Evolutionary conservation across 2,113 vertebrate species (phyloP).

Genomic region (Gallinago jamesoni): DNA sequence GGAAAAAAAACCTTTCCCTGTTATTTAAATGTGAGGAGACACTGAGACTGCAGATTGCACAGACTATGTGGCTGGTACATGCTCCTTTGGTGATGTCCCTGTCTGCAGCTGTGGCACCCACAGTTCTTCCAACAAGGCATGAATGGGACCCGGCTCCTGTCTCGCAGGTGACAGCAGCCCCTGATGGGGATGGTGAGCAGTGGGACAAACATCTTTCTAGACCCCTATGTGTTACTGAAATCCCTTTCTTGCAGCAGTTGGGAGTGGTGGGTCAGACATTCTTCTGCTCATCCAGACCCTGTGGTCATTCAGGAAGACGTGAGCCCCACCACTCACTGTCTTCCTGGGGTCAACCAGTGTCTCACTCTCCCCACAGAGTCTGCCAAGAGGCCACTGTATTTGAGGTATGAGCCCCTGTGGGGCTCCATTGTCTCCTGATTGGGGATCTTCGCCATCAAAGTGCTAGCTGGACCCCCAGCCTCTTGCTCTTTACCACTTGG

Average conservation of each 20-base stretch:
- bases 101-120: not conserved
- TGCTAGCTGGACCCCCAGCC: not conserved
- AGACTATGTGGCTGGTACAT: not conserved
- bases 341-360: not conserved
- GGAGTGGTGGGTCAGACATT: not conserved
- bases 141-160: rapidly evolving
- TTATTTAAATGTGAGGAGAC: not conserved
- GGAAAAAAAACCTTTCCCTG: not conserved
- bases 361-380: not conserved
- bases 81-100: not conserved
- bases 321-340: not conserved
- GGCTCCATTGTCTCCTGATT: not conserved
- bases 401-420: not conserved
- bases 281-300: not conserved
- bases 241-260: not conserved
- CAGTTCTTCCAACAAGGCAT: not conserved
- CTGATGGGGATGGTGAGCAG: not conserved
- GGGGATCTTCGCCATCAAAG: not conserved
- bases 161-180: not conserved
- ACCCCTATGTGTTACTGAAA: not conserved
- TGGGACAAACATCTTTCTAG: not conserved
- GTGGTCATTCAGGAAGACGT: not conserved
- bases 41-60: not conserved
- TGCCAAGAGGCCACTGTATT: not conserved
- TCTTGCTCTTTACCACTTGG: rapidly evolving